Evolutionary conservation across 1,140 invertebrate species (phyloP).

Genomic region (Pseudomyrmex sp.): DNA sequence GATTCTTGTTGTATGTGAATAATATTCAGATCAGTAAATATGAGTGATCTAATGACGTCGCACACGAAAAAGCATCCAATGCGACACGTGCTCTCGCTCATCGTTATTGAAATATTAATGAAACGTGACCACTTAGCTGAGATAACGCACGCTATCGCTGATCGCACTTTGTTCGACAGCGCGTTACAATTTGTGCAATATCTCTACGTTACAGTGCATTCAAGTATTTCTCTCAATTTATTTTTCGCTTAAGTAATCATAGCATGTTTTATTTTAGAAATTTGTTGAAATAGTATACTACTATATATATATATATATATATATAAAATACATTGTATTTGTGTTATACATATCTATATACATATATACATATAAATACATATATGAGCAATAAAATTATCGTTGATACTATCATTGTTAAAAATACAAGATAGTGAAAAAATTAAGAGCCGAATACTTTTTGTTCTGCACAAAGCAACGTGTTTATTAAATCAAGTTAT

Average conservation of each 20-base stretch:
- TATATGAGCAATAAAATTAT: too few species aligned
- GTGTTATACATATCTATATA: too few species aligned
- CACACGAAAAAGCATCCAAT: slow-evolving; percentile 15
- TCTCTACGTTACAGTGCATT: slow-evolving; percentile 17
- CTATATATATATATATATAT: too few species aligned
- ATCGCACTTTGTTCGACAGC: slow-evolving; percentile 9
- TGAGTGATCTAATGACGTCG: slow-evolving; percentile 8
- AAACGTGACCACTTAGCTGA: slow-evolving; percentile 9
- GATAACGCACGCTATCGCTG: slow-evolving; percentile 15
- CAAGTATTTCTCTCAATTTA: background rate
- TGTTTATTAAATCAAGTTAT: too few species aligned
- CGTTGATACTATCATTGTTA: too few species aligned
- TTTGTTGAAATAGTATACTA: too few species aligned
- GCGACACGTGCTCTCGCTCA: background rate
- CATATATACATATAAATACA: too few species aligned
- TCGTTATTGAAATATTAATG: slow-evolving; percentile 17
- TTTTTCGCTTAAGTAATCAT: background rate
- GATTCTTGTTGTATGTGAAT: background rate
- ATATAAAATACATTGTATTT: too few species aligned
- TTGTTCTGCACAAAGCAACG: too few species aligned
- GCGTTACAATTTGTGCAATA: background rate
- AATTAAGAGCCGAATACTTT: too few species aligned
- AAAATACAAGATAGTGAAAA: too few species aligned
- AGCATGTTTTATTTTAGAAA: too few species aligned
- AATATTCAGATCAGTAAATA: background rate